Percentiles rank a stretch among this genome's conserved stretches.
Conservation (phyloP, 1,140 invertebrate genomes). For the Leptinotarsa texana region DNA sequence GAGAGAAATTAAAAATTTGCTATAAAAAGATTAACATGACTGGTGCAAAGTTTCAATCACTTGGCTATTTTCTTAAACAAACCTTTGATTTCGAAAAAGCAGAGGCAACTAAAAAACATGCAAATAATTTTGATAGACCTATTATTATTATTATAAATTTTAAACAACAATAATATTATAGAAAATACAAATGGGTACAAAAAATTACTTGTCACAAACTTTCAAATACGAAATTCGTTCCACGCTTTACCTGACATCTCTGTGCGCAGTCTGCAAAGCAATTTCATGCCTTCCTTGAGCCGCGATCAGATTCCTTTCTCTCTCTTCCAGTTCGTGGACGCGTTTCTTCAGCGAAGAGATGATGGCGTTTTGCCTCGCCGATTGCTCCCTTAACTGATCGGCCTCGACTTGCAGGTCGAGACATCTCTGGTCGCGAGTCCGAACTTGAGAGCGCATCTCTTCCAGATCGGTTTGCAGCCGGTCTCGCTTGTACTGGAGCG, state of each 20-base stretch:
- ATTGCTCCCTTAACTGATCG: constrained; percentile 75
- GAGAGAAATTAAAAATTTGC: too few relatives aligned
- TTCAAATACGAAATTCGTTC: constrained; percentile 59
- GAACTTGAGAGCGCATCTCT: constrained; percentile 68
- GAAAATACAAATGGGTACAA: too few relatives aligned
- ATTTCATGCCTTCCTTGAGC: constrained; percentile 69
- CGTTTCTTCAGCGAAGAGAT: constrained; percentile 77
- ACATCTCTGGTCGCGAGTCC: constrained; percentile 68
- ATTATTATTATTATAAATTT: too few relatives aligned
- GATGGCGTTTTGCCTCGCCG: constrained; percentile 76
- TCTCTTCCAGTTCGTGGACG: constrained; percentile 76
- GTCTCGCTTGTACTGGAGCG: constrained; percentile 79
- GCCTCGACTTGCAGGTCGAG: constrained; percentile 69
- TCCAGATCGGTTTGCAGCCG: constrained; percentile 74
- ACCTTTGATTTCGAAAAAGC: too few relatives aligned
- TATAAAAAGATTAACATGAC: too few relatives aligned
- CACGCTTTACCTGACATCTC: constrained; percentile 70
- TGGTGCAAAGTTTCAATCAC: too few relatives aligned
- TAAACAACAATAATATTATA: too few relatives aligned
- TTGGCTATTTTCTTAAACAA: too few relatives aligned
- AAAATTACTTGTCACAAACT: too few relatives aligned
- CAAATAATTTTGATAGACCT: too few relatives aligned
- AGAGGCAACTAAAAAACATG: too few relatives aligned
- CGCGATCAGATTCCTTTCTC: constrained; percentile 68
- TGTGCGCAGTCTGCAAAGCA: constrained; percentile 70